Percentiles rank a stretch among this genome's conserved stretches.
phyloP scores from a whole-genome alignment of 2,797 vertebrate species.

The Cynopterus sphinx region DNA sequence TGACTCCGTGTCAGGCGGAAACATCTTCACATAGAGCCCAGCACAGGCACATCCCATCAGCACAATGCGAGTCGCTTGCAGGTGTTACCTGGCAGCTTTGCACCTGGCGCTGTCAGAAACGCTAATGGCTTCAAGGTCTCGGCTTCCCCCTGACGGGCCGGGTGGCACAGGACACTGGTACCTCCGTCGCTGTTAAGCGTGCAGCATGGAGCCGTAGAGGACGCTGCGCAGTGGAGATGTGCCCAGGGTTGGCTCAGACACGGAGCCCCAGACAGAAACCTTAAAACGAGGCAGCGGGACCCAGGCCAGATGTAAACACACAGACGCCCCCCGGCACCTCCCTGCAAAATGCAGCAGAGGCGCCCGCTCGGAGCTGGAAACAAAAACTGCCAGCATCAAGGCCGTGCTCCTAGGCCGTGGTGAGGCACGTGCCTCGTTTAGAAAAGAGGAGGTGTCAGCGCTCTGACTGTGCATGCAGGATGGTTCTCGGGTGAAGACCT shows the following conservation, averaged over 20 bases:
- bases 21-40: conserved; percentile 49
- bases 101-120: conserved; percentile 48
- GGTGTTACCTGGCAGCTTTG: conserved; percentile 32
- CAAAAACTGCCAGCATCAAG: neutral
- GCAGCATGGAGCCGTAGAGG: neutral
- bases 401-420: neutral
- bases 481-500: neutral
- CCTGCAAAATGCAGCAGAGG: conserved; percentile 34
- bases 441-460: neutral
- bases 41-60: neutral
- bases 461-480: neutral
- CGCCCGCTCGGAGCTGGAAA: conserved; percentile 5
- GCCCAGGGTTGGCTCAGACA: neutral
- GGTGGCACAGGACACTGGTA: neutral
- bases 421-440: neutral
- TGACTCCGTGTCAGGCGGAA: conserved; percentile 7
- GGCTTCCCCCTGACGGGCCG: neutral
- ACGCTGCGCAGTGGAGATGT: too few relatives aligned
- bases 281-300: neutral
- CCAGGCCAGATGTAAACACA: neutral
- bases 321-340: neutral
- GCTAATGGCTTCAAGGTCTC: conserved; percentile 16
- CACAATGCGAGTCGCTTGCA: conserved; percentile 54
- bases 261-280: neutral
- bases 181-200: neutral